phyloP scores from a whole-genome alignment of 1,140 invertebrate species.

The Drosophila lini region DNA sequence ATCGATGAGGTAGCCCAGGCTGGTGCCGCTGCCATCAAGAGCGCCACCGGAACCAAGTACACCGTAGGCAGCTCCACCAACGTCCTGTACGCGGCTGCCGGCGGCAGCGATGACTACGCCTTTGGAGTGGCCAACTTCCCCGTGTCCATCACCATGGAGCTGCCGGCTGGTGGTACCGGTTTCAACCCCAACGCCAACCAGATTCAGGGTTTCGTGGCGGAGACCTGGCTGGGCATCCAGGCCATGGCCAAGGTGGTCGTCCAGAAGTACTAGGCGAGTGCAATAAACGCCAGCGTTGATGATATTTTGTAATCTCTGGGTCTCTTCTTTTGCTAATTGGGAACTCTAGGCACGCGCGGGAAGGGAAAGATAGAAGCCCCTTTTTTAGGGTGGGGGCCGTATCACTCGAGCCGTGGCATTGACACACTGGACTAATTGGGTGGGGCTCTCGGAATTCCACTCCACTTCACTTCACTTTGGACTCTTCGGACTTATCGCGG shows the following conservation, averaged over 20 bases:
- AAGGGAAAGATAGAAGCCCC: background rate
- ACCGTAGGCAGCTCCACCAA: slow-evolving; percentile 88
- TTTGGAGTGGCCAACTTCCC: slow-evolving; percentile 86
- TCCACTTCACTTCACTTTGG: slow-evolving; percentile 5
- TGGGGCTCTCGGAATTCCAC: slow-evolving; percentile 1
- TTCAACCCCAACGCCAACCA: slow-evolving; percentile 88
- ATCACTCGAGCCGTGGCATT: slow-evolving; percentile 14
- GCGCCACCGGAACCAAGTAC: slow-evolving; percentile 85
- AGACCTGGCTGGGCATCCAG: slow-evolving; percentile 91
- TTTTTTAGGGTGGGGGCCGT: background rate
- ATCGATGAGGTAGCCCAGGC: slow-evolving; percentile 84
- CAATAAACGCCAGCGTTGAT: slow-evolving; percentile 34
- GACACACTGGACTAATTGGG: slow-evolving; percentile 35
- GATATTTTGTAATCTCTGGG: slow-evolving; percentile 38
- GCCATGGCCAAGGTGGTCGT: slow-evolving; percentile 77
- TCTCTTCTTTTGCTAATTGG: slow-evolving; percentile 10
- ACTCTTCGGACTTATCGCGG: slow-evolving; percentile 28
- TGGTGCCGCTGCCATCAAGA: slow-evolving; percentile 84
- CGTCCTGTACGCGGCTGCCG: slow-evolving; percentile 86
- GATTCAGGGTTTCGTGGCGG: slow-evolving; percentile 87
- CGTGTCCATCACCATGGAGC: slow-evolving; percentile 89
- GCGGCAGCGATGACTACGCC: slow-evolving; percentile 89
- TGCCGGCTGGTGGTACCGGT: slow-evolving; percentile 88
- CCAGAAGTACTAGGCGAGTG: slow-evolving; percentile 61
- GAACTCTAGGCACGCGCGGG: background rate